Conservation (phyloP, 1,140 invertebrate genomes). For the Propsilocerus akamusi region DNA sequence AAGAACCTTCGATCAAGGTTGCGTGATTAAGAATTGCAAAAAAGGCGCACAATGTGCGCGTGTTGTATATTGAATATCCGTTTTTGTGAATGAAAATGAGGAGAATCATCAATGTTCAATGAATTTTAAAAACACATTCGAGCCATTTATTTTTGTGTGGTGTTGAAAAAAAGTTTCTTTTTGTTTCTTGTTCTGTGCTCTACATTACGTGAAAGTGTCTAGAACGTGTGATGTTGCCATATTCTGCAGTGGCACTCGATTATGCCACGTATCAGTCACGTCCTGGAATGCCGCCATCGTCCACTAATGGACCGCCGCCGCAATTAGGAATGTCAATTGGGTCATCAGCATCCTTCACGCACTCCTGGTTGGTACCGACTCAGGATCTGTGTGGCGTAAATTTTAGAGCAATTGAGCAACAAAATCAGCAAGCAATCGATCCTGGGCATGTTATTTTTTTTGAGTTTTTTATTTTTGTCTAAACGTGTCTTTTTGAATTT, state of each 20-base stretch:
- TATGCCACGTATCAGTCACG: conserved; percentile 64
- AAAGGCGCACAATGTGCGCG: too few relatives aligned
- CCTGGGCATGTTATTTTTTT: conserved; percentile 70
- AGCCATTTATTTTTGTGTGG: too few relatives aligned
- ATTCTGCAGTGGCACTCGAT: conserved; percentile 75
- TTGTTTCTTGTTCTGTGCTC: too few relatives aligned
- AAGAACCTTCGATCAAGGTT: too few relatives aligned
- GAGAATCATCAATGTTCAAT: too few relatives aligned
- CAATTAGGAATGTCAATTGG: conserved; percentile 31
- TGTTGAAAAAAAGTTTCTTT: too few relatives aligned
- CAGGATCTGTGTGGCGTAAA: conserved; percentile 59
- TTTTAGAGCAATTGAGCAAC: neutral
- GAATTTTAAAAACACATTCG: too few relatives aligned
- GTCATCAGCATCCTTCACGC: conserved; percentile 52
- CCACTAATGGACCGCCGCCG: conserved; percentile 40
- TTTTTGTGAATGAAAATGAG: too few relatives aligned
- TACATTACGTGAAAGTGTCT: too few relatives aligned
- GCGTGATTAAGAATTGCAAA: too few relatives aligned
- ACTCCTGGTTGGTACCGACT: conserved; percentile 83
- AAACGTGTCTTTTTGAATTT: neutral
- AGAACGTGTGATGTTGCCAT: conserved; percentile 85
- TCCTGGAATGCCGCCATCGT: conserved; percentile 9
- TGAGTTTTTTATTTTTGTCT: conserved; percentile 25
- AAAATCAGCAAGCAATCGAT: conserved; percentile 50
- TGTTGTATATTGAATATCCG: too few relatives aligned